Evolutionary conservation across 1,140 invertebrate species (phyloP), one percentile per base, ranked within the genome.

Genomic region (Bradynema listronoti): DNA sequence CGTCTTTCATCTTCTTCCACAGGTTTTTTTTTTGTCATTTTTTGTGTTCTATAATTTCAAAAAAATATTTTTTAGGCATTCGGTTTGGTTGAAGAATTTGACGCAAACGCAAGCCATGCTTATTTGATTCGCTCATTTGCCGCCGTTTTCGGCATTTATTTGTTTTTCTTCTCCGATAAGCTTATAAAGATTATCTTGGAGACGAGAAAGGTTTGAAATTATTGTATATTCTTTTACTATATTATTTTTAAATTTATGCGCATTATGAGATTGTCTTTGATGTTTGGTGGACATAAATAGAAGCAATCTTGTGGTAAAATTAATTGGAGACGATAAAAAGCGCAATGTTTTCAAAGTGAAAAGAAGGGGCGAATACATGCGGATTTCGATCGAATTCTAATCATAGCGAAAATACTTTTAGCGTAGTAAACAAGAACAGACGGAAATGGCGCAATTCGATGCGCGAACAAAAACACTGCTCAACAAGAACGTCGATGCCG

Each of bases 1-100:
- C 1, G 72, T 85, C 16, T 83, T 87, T 58, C 84, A 86, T 65
- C 80, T 86, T 5, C 81, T 86, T 22, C 85, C 85, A 5, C 83
- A 85, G 78, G 85, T 73, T 53, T 4, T 39, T 41, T 33, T 29
- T 61, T 22, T 22, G 19, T n/a, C 49, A 30, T 61, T 16, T 33
- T 60, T 53, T 52, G 29, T 30, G 7, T 4, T 11, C 24, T 24
- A 34, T 50, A 47, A 63, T 32, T 61, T 19, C 46, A 49, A 14
- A 11, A 49, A 30, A 24, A n/a, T 16, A 43, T 52, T 22, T 58
- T 65, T 46, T 36, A 75, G 69, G 69, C 69, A 11, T 75, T 75
- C 41, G 54, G 50, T 14, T 51, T 78, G 33, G 53, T 72, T 9
- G 54, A 68, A 24, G 58, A 78, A 58, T 54, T 16, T 27, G 27